Evolutionary conservation across 1,140 invertebrate genomes (phyloP), one percentile per base, ranked within the genome.

Genomic region (Drosophila navojoa): DNA sequence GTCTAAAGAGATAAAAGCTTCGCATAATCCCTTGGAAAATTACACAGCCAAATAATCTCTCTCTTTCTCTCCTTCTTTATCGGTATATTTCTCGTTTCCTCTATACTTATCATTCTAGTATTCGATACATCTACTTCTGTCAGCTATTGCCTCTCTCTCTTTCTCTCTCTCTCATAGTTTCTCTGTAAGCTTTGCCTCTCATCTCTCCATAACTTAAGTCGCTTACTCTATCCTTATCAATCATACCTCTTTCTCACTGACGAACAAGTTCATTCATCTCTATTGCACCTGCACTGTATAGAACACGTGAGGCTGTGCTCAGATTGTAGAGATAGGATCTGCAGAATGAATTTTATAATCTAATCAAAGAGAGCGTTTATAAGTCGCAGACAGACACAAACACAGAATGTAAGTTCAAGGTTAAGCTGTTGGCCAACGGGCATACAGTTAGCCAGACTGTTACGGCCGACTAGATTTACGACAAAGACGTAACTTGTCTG

Each of bases 341-440:
- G 2, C 19, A 22, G 27, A n/a, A 44, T 6, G 15, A 44, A 44
- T 11, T 44, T 15, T 44, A 0, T 45, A 45, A 45, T 45, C 42
- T 45, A 16, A 71, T 64, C 68, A 71, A 63, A 55, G 67, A 29
- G 5, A 35, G 47, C 57, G 44, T 53, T 69, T 32, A 61, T 61
- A 45, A 45, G 60, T 10, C 44, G 32, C n/a, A 47, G 22, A 53
- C 1, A 45, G 16, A n/a, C 53, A 9, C 11, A 13, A 38, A 11
- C 9, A 38, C 10, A 38, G 38, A 38, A 19, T 7, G 2, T 61
- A 69, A 64, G 68, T 66, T 71, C 61, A 71, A 57, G 61, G 68
- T 61, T 53, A 38, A 32, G 3, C 6, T 19, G 27, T 13, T 38
- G 19, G 62, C 35, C 44, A 29, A 11, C 11, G 10, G 10, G n/a